Base-by-base conservation (phyloP, 2,888 invertebrate species). In the Serripes groenlandicus region DNA sequence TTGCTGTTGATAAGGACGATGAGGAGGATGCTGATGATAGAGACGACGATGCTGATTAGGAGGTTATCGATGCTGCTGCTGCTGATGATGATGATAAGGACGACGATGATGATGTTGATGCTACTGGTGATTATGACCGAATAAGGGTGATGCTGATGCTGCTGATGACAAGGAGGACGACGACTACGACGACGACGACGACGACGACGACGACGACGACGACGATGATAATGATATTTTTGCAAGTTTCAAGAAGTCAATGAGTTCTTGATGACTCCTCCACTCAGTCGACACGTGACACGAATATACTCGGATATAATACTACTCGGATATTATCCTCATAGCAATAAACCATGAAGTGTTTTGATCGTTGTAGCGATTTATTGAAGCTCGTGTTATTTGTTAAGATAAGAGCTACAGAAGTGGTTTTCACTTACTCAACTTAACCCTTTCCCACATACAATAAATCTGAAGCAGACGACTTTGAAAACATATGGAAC, bases 351-450 rank as follows among this genome's bases (percentile, higher is more conserved):
- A 62, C 15, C 26, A 28, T 62, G 62, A 62, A 62, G 62, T 62
- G 62, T 62, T 62, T 62, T 62, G 62, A 62, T 62, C 62, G 62
- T 62, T 9, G n/a, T n/a, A 21, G n/a, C 32, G 15, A 26, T 62
- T 62, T 62, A 62, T 49, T 49, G 21, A 21, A 21, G 49, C 49
- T 21, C 49, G 49, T 49, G 49, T 49, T 49, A 21, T 2, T 49
- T 49, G 15, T 49, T 21, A 21, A 49, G 15, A 49, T 21, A 21
- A 49, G 49, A 49, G 7, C 3, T 2, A 49, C 21, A 21, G 49
- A 49, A 49, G 49, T 49, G 49, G 2, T 49, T 49, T 49, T 49
- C 21, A 49, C 49, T 21, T 1, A 21, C 7, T 49, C 49, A 49
- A 49, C 49, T 49, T 49, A 3, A 49, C 15, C 15, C 7, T 49